phyloP scores from a whole-genome alignment of 2,797 vertebrate species.

The Balearica regulorum region DNA sequence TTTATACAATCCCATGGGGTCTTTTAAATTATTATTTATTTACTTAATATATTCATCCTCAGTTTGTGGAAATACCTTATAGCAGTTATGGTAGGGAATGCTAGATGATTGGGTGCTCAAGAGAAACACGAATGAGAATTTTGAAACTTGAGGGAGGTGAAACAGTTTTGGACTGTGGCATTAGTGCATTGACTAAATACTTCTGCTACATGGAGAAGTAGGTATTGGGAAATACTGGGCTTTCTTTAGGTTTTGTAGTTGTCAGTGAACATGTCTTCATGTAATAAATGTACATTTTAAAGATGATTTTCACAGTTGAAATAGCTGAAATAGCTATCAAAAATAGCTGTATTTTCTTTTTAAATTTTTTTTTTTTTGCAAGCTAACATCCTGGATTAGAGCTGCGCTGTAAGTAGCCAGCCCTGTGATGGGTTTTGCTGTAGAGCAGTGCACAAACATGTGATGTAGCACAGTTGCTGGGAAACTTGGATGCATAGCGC shows the following conservation, averaged over 20 bases:
- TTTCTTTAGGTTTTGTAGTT: neutral
- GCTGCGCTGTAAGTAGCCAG: neutral
- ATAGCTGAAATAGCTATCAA: neutral
- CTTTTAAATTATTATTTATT: neutral
- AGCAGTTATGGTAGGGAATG: neutral
- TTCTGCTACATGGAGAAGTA: neutral
- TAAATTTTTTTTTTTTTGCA: neutral
- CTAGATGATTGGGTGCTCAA: neutral
- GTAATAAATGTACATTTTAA: neutral
- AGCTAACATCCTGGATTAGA: neutral
- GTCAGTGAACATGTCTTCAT: neutral
- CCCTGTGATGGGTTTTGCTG: neutral
- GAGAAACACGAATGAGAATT: neutral
- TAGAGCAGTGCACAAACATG: neutral
- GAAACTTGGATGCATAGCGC: neutral
- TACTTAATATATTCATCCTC: neutral
- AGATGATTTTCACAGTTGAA: neutral
- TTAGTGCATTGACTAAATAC: neutral
- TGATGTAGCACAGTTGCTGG: neutral
- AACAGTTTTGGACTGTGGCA: neutral
- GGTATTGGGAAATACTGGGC: neutral
- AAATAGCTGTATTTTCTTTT: neutral
- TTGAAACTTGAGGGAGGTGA: neutral
- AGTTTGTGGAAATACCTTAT: neutral
- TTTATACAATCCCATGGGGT: neutral